These are phyloP conservation scores for Centropus unirufus DNA, from an alignment of 2,113 vertebrate genomes.

Conservation along the genomic window DNA sequence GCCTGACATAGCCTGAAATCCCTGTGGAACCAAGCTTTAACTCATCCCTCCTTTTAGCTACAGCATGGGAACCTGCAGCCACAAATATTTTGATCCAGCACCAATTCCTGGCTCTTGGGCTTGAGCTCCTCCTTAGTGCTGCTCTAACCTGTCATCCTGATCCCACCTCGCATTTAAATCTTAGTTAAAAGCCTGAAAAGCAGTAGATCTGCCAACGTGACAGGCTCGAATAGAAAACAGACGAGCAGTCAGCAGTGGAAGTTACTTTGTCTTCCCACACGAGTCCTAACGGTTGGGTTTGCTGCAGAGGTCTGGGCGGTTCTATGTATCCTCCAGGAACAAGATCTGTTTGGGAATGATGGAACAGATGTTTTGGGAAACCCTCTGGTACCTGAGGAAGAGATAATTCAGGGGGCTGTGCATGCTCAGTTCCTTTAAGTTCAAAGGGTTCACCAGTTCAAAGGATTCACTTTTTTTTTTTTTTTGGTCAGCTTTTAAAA, in stretches of 20 bases:
- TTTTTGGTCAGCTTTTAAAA: neutral
- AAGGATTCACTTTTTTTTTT: neutral
- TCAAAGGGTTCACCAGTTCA: neutral
- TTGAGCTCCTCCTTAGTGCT: neutral
- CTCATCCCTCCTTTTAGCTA: neutral
- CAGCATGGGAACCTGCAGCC: neutral
- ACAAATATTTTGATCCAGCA: neutral
- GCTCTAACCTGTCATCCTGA: neutral
- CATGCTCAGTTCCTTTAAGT: neutral
- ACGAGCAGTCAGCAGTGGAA: neutral
- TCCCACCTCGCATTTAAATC: neutral
- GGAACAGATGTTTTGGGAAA: neutral
- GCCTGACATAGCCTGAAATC: neutral
- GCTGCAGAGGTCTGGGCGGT: neutral
- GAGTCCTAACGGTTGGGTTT: neutral
- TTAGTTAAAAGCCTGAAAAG: neutral
- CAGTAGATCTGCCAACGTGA: neutral
- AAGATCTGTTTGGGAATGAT: neutral
- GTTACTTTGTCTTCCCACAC: neutral
- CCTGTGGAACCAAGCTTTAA: neutral
- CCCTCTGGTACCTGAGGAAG: neutral
- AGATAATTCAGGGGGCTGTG: neutral
- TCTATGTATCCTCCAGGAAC: neutral
- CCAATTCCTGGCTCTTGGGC: neutral
- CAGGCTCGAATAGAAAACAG: neutral